Evolutionary conservation across 2,888 invertebrate genomes (phyloP), one percentile per base, ranked within the genome.

Genomic region (Alloscopus bannaensis): DNA sequence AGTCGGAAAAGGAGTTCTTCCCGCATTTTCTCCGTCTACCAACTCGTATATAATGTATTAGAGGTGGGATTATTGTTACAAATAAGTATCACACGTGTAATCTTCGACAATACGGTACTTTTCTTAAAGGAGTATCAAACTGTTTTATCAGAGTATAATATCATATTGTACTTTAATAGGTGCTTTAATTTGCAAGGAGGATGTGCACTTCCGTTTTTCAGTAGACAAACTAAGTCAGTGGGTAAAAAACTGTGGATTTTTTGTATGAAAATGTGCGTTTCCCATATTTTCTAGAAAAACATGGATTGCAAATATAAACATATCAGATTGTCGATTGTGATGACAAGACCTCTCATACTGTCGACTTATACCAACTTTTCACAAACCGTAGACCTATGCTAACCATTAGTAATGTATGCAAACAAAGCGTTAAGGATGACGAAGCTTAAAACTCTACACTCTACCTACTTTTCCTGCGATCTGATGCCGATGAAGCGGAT

Each of bases 181-280:
- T 18, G 4, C n/a, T 13, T 47, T 6, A n/a, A n/a, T 47, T 3
- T n/a, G 47, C 8, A 47, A 6, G 18, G n/a, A 24, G 55, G 55
- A 55, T 55, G 55, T 26, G 22, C 55, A 55, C 55, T 55, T 55
- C 55, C 55, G 55, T 55, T 55, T 55, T 52, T 28, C 13, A 13
- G 16, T 3, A 55, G 28, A n/a, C 24, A 55, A 68, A 68, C 55
- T 55, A 68, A 68, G 68, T 68, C 55, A 55, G 13, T 55, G 55
- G 68, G 66, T 66, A 66, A 36, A 28, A 28, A 55, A 11, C n/a
- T n/a, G n/a, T n/a, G n/a, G 26, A 20, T 22, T 20, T 20, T 20
- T 50, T 20, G 13, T 36, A 36, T 36, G 8, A 13, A 36, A 6
- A 36, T 36, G n/a, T 13, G 18, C 47, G 47, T 47, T 47, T 47